phyloP scores from a whole-genome alignment of 1,140 invertebrate species.

The Adelges cooleyi region DNA sequence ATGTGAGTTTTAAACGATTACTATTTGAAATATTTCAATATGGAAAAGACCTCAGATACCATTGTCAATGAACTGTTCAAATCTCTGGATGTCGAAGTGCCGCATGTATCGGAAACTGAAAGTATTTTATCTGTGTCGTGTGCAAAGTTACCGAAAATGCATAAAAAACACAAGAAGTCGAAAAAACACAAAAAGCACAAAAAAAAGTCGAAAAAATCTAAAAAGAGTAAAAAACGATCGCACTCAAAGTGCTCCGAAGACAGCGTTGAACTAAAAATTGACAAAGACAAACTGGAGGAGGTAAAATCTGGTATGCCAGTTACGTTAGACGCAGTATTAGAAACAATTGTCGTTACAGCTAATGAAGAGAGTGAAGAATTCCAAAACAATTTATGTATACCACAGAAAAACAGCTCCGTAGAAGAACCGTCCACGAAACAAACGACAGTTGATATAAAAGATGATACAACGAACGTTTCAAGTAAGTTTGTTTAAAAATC shows the following conservation, averaged over 20 bases:
- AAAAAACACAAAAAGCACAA: conserved; percentile 46
- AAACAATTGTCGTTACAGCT: conserved; percentile 8
- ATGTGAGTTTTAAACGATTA: not conserved
- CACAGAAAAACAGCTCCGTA: too few relatives aligned
- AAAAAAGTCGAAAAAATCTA: conserved; percentile 44
- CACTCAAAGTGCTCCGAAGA: not conserved
- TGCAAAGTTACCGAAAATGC: conserved; percentile 6
- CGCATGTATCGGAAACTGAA: not conserved
- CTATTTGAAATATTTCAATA: not conserved
- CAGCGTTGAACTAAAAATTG: not conserved
- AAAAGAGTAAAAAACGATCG: conserved; percentile 36
- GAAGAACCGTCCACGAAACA: too few relatives aligned
- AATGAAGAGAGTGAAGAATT: conserved; percentile 5
- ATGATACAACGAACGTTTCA: too few relatives aligned
- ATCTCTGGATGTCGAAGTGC: not conserved
- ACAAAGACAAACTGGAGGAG: conserved; percentile 2
- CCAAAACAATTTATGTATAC: not conserved
- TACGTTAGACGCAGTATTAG: not conserved
- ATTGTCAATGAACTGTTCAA: not conserved
- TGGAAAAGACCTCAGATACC: conserved; percentile 5
- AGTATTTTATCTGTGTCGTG: not conserved
- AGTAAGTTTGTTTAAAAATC: too few relatives aligned
- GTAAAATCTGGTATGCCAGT: conserved; percentile 7
- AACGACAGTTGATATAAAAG: too few relatives aligned
- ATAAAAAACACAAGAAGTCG: conserved; percentile 36